These are phyloP conservation scores for Hydrozoanthus tunicans DNA, from an alignment of 64 coral and sea anemone genomes.

Conservation along the genomic window DNA sequence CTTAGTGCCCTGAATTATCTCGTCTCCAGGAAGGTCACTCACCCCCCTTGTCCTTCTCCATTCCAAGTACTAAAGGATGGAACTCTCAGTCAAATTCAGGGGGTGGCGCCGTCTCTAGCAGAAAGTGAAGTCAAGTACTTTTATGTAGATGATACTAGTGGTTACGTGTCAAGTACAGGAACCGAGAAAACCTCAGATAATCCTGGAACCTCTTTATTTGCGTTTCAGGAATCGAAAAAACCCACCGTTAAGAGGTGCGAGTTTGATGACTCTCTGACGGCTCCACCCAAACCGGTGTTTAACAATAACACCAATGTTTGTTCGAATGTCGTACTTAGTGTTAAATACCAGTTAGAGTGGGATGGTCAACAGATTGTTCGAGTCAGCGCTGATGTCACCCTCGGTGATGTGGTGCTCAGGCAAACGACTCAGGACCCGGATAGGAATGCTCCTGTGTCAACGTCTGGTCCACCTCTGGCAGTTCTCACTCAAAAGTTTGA, in stretches of 20 bases:
- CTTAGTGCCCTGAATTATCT: conserved; percentile 83
- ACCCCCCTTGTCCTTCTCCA: conserved; percentile 61
- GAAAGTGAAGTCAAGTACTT: conserved; percentile 71
- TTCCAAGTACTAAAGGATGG: conserved; percentile 65
- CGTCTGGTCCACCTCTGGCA: conserved; percentile 16
- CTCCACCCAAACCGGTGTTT: conserved; percentile 67
- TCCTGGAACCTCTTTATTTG: conserved; percentile 29
- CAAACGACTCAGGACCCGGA: neutral
- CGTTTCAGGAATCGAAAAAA: neutral
- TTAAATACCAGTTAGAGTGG: conserved; percentile 64
- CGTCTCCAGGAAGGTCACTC: conserved; percentile 48
- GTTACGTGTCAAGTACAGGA: conserved; percentile 17
- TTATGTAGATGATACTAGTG: conserved; percentile 45
- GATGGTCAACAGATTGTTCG: conserved; percentile 50
- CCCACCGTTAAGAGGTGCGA: conserved; percentile 30
- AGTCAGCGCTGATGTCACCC: conserved; percentile 55
- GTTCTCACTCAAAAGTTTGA: conserved; percentile 65
- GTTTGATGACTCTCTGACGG: conserved; percentile 73
- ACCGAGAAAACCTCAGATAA: neutral
- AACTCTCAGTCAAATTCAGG: conserved; percentile 53
- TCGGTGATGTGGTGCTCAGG: conserved; percentile 56
- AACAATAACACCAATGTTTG: conserved; percentile 60
- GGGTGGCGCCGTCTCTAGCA: conserved; percentile 48
- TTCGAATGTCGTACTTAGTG: conserved; percentile 69
- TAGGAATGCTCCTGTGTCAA: neutral